Base-by-base conservation (phyloP, 1,140 invertebrate genomes). In the Helicoverpa armigera region DNA sequence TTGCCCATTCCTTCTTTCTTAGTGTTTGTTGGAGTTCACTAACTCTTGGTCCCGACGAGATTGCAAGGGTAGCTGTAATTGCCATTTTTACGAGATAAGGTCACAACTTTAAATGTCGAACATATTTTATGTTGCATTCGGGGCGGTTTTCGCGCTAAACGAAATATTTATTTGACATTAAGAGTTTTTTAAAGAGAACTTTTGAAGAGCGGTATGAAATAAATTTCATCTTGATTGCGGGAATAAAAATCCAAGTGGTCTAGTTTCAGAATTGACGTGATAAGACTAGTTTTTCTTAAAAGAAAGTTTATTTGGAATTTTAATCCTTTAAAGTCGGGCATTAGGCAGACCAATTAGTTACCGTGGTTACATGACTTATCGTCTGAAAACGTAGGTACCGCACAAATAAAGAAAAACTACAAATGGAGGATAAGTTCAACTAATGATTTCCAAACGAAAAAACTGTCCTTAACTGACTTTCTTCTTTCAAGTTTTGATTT, bases 1-100 rank as follows among this genome's bases (percentile, higher is more conserved):
- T 95, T 95, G 94, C 92, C 90, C 93, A 88, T 92, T 94, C 92
- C 90, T 95, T 91, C 90, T 94, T 93, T 93, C 92, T 89, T 90
- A 91, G 92, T 90, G 86, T 91, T 92, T 89, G 89, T 80, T 69
- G 85, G 91, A 93, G 91, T 93, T 93, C 86, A 92, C 89, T 91
- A 94, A 93, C 87, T 88, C 85, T 81, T 83, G 86, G 83, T 78
- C 67, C 80, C 76, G 67, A 56, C 77, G 73, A 80, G 84, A 86
- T 81, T 87, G 84, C 83, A 87, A 88, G 90, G 91, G 91, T 92
- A 91, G 85, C 87, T 69, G 86, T 94, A 92, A 92, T 93, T 94
- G 91, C 90, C 86, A 89, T 91, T 94, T 94, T 93, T 94, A 92
- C 83, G 88, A 94, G 91, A 94, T 94, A 94, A 94, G 89, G 93